Percentiles rank a stretch among this genome's conserved stretches.
These are phyloP conservation scores for Andrena bicolor DNA, from an alignment of 2,888 invertebrate genomes.

Conservation along the genomic window DNA sequence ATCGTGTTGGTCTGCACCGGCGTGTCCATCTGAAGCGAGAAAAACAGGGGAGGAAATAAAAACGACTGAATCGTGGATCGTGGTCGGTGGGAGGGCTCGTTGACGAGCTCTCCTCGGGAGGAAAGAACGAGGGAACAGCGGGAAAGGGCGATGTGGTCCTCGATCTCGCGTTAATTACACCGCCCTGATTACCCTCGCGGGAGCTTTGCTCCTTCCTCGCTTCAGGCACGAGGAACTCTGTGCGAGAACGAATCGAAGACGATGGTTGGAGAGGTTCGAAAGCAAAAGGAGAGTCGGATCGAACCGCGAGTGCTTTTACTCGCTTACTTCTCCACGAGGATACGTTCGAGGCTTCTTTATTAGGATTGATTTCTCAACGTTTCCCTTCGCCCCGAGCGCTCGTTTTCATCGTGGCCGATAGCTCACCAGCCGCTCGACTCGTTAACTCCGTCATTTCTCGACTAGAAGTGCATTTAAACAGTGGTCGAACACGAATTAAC, in stretches of 20 bases:
- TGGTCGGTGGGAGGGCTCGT: not conserved
- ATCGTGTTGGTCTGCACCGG: conserved; percentile 83
- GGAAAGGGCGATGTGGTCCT: not conserved
- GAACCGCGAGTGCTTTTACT: conserved; percentile 20
- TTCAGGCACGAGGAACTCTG: not conserved
- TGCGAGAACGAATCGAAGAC: conserved; percentile 7
- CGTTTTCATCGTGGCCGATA: not conserved
- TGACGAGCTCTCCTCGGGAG: conserved; percentile 12
- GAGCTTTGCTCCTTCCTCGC: not conserved
- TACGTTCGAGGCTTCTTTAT: conserved; percentile 28
- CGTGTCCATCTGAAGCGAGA: conserved; percentile 85
- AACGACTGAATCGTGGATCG: not conserved
- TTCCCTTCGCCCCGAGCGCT: not conserved
- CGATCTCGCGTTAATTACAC: conserved; percentile 23
- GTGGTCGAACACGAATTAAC: too few species aligned
- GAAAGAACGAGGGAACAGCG: not conserved
- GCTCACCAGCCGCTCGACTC: not conserved
- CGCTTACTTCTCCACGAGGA: not conserved
- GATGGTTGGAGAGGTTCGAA: conserved; percentile 4
- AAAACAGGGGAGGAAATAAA: conserved; percentile 21
- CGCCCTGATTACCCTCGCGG: conserved; percentile 10
- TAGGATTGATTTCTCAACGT: conserved; percentile 5
- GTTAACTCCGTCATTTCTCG: too few species aligned
- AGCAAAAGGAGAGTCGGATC: conserved; percentile 34
- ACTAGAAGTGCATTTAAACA: too few species aligned